Evolutionary conservation across 2,113 vertebrate species (phyloP).

Genomic region (Vidua macroura): DNA sequence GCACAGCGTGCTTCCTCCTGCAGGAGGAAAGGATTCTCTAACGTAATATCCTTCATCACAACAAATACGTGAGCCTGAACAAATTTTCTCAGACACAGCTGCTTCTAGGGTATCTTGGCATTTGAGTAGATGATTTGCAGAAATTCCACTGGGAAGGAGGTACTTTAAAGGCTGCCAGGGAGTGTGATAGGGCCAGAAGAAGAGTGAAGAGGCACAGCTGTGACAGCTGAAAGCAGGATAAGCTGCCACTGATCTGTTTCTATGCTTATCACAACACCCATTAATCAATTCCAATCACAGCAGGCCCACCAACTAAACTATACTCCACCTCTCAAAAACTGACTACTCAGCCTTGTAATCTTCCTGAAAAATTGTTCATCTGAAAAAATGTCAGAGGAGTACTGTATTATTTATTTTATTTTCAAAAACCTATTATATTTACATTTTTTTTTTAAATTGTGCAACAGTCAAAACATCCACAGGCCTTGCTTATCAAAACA

Average conservation of each 20-base stretch:
- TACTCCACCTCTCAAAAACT: conserved; percentile 52
- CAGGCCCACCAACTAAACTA: conserved; percentile 51
- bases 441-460: not conserved
- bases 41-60: conserved; percentile 8
- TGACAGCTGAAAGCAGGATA: conserved; percentile 72
- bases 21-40: not conserved
- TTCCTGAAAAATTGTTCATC: conserved; percentile 41
- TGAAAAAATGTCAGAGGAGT: not conserved
- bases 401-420: not conserved
- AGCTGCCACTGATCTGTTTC: conserved; percentile 64
- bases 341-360: conserved; percentile 54
- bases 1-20: conserved; percentile 3
- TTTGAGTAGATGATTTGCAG: conserved; percentile 62
- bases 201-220: conserved; percentile 70
- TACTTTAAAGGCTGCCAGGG: conserved; percentile 54
- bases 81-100: conserved; percentile 58
- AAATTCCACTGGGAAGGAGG: conserved; percentile 69
- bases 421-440: not conserved
- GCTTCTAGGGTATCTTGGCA: conserved; percentile 56
- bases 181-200: conserved; percentile 47
- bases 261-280: conserved; percentile 68
- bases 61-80: conserved; percentile 3
- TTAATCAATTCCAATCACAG: conserved; percentile 70
- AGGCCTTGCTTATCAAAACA: not conserved
- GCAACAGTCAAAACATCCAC: not conserved